Base-by-base conservation (phyloP, 2,888 invertebrate genomes). In the Chaitophorus viminalis region DNA sequence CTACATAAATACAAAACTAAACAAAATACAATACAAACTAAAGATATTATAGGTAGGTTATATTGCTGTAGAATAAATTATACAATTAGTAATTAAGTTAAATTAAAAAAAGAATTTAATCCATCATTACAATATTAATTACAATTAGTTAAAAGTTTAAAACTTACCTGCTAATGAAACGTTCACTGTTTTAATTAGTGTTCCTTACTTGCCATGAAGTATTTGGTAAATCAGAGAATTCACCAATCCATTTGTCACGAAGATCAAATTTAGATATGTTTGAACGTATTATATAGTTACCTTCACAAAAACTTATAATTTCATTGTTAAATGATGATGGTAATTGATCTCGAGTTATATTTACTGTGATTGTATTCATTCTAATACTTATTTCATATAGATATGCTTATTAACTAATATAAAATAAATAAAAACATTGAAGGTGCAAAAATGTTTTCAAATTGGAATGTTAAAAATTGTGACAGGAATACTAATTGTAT, bases 131-230 rank as follows among this genome's bases (percentile, higher is more conserved):
- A 52, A 52, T 52, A 52, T 52, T 52, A 52, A 52, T 52, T 52
- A 52, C 52, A 52, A 52, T 52, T 52, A 70, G 29, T 70, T 70
- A 29, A 70, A n/a, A n/a, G n/a, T n/a, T n/a, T n/a, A n/a, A 70
- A 70, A 29, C 70, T 70, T 70, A 70, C 70, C 70, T 70, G 31
- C 70, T 31, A 70, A 70, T 70, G 5, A 31, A 70, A 17, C 31
- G 70, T 70, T 70, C 70, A 70, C 70, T 70, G 70, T 70, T 70
- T 70, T 70, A 29, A 70, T 70, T 70, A 70, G 70, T 70, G 70
- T 70, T 70, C 70, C 70, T 52, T 52, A 52, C 52, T 52, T 52
- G 52, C 52, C 52, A 52, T 9, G 52, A 52, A 52, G 52, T 52
- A 52, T 52, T 52, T 52, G 52, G 14, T 52, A 52, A 52, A 9